Percentiles rank a stretch among this genome's conserved stretches.
Evolutionary conservation across 2,888 invertebrate genomes (phyloP).

Genomic region (Brenthis hecate): DNA sequence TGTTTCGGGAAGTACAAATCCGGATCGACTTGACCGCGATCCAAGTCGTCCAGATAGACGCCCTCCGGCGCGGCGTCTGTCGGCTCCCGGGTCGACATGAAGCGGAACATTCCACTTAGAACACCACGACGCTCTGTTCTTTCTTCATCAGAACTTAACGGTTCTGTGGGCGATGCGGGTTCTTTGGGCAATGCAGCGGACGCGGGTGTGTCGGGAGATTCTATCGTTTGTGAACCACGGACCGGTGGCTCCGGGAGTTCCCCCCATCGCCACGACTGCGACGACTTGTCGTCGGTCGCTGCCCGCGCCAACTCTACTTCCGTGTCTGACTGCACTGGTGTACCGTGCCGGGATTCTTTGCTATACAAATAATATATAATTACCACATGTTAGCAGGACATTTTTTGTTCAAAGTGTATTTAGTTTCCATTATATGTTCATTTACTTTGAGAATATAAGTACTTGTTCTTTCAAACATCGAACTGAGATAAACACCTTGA

Average conservation of each 20-base stretch:
- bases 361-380: constrained; percentile 32
- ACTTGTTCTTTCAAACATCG: no score
- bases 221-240: constrained; percentile 52
- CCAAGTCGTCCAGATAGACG: constrained; percentile 95
- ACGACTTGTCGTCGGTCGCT: constrained; percentile 71
- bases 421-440: no score
- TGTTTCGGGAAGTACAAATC: constrained; percentile 95
- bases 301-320: constrained; percentile 90
- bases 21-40: constrained; percentile 94
- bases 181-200: constrained; percentile 57
- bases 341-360: constrained; percentile 86
- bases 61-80: constrained; percentile 85
- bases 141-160: constrained; percentile 79
- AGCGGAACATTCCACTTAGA: constrained; percentile 95
- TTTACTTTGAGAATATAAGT: no score
- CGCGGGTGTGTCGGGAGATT: constrained; percentile 52
- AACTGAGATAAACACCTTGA: no score
- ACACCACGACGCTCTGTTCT: constrained; percentile 84
- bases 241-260: constrained; percentile 87
- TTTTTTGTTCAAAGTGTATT: no score
- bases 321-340: constrained; percentile 96
- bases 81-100: constrained; percentile 84
- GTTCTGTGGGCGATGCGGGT: constrained; percentile 67
- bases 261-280: constrained; percentile 95
- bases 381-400: neutral